These are phyloP conservation scores for Meganola albula DNA, from an alignment of 2,888 invertebrate species.

Conservation along the genomic window DNA sequence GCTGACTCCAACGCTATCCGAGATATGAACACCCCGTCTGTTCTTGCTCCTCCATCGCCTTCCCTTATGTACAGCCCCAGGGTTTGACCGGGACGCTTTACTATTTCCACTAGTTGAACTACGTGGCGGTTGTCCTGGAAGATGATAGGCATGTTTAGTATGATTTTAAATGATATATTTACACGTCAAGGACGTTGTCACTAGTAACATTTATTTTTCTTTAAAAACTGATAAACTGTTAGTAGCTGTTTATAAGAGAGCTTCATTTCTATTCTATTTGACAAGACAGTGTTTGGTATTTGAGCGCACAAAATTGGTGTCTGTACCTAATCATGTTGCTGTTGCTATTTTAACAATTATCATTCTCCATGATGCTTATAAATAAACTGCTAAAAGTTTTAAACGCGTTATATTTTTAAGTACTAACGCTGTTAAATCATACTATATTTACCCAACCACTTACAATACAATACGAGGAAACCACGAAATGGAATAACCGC, in stretches of 20 bases:
- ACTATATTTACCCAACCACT: conserved; percentile 13
- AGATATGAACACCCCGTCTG: conserved; percentile 98
- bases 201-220: too few species aligned
- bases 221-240: too few species aligned
- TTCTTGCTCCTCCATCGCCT: conserved; percentile 97
- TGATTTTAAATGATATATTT: conserved; percentile 15
- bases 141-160: conserved; percentile 2
- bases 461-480: conserved; percentile 16
- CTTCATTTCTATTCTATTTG: too few species aligned
- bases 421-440: too few species aligned
- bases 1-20: conserved; percentile 93
- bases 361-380: too few species aligned
- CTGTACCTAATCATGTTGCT: too few species aligned
- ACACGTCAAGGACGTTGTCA: too few species aligned
- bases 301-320: too few species aligned
- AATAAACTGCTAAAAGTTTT: too few species aligned
- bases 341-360: too few species aligned
- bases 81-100: conserved; percentile 98
- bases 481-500: conserved; percentile 28
- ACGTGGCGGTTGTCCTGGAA: conserved; percentile 84
- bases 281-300: too few species aligned
- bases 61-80: conserved; percentile 98
- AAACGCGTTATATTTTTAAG: conserved; percentile 10
- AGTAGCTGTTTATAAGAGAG: too few species aligned
- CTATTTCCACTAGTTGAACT: conserved; percentile 97